Evolutionary conservation across 1,140 invertebrate species (phyloP).

Genomic region (Drosophila mojavensis): DNA sequence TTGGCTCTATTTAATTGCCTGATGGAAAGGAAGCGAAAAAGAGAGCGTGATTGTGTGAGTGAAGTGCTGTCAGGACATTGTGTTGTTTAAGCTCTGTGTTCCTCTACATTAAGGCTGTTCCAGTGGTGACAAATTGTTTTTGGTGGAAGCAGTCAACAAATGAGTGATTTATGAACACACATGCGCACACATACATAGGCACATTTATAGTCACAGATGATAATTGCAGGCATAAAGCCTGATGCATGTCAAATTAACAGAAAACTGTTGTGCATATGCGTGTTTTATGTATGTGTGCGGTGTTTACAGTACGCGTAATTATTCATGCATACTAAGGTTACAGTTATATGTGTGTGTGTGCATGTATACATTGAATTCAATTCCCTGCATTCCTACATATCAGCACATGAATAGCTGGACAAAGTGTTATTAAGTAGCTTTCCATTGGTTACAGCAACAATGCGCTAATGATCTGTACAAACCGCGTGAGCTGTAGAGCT

Average conservation of each 20-base stretch:
- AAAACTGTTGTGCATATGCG: neutral
- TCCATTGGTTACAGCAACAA: slow-evolving; percentile 57
- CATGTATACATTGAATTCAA: neutral
- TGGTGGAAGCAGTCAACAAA: neutral
- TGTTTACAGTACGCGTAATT: slow-evolving; percentile 7
- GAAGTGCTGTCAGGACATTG: slow-evolving; percentile 39
- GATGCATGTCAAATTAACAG: slow-evolving; percentile 40
- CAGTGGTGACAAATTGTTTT: slow-evolving; percentile 49
- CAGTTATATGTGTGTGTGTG: slow-evolving; percentile 19
- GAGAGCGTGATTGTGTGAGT: neutral
- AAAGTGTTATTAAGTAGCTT: slow-evolving; percentile 54
- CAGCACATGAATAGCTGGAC: too few relatives aligned
- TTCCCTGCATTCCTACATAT: neutral
- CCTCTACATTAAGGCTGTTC: slow-evolving; percentile 59
- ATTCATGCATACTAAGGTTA: slow-evolving; percentile 9
- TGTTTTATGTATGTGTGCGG: slow-evolving; percentile 15
- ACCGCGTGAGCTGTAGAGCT: slow-evolving; percentile 9
- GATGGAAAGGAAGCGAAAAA: slow-evolving; percentile 1
- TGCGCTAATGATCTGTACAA: slow-evolving; percentile 62
- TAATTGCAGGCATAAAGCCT: slow-evolving; percentile 50
- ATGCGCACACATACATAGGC: neutral
- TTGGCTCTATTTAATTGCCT: slow-evolving; percentile 40
- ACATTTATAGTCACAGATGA: slow-evolving; percentile 36
- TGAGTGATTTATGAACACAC: neutral
- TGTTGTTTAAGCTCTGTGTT: slow-evolving; percentile 10